Evolutionary conservation across 2,797 vertebrate species (phyloP).

Genomic region (Bufotes viridis): DNA sequence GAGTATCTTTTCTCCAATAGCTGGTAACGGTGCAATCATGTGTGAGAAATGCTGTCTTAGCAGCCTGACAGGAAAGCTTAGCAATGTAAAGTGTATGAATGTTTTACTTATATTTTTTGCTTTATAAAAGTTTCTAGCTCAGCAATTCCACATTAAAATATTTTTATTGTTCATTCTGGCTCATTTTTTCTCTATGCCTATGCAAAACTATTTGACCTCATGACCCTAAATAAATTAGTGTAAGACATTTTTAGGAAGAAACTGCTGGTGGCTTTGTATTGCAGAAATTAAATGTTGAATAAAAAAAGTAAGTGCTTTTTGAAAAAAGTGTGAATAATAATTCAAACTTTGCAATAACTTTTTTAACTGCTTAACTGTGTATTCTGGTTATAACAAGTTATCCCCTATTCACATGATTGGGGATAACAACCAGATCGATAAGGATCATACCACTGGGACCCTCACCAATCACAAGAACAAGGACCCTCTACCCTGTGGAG

Average conservation of each 20-base stretch:
- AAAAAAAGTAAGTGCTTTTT: neutral
- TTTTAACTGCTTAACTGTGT: neutral
- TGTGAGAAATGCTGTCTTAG: too few species aligned
- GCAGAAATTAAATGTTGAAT: neutral
- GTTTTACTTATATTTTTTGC: neutral
- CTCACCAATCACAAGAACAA: too few species aligned
- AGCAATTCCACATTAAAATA: neutral
- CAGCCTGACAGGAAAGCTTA: too few species aligned
- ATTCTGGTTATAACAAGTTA: too few species aligned
- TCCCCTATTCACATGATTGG: too few species aligned
- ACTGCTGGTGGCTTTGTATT: slow-evolving; percentile 8
- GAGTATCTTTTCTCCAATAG: too few species aligned
- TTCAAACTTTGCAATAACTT: neutral
- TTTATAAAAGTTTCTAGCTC: slow-evolving; percentile 13
- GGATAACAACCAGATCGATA: too few species aligned
- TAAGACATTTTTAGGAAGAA: slow-evolving; percentile 5
- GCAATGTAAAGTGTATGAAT: too few species aligned
- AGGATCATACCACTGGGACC: too few species aligned
- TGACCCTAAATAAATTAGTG: slow-evolving; percentile 12
- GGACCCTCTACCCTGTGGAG: too few species aligned
- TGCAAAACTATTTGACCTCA: slow-evolving; percentile 5
- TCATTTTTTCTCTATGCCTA: neutral
- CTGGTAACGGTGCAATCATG: too few species aligned
- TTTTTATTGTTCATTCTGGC: neutral
- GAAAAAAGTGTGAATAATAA: neutral